Percentiles rank a stretch among this genome's conserved stretches.
phyloP scores from a whole-genome alignment of 2,888 invertebrate species.

The Megalurothrips usitatus region DNA sequence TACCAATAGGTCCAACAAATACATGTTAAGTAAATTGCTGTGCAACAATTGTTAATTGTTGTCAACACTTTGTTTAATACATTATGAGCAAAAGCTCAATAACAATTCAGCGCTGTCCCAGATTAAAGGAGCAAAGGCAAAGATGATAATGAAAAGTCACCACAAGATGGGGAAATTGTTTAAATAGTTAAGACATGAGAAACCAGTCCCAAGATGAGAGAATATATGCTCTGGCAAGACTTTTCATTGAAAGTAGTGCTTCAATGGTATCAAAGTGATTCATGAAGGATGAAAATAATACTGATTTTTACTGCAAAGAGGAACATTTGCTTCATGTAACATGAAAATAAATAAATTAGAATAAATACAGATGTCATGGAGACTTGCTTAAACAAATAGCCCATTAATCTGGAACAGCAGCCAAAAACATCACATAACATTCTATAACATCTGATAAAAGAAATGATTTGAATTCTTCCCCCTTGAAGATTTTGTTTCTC shows the following conservation, averaged over 20 bases:
- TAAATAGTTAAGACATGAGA: neutral
- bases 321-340: neutral
- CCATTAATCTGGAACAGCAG: conserved; percentile 17
- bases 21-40: neutral
- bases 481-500: conserved; percentile 5
- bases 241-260: too few species aligned
- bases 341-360: conserved; percentile 2
- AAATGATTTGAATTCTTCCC: conserved; percentile 14
- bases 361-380: neutral
- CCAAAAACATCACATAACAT: conserved; percentile 18
- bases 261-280: too few species aligned
- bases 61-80: conserved; percentile 11
- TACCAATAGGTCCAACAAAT: conserved; percentile 15
- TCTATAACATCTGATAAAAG: neutral
- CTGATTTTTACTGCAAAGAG: neutral
- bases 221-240: too few species aligned
- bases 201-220: too few species aligned
- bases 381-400: neutral
- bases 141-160: neutral
- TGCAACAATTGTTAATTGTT: conserved; percentile 27
- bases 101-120: neutral
- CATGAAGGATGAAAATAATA: neutral
- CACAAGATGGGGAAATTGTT: neutral
- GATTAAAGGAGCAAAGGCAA: neutral
- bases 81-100: conserved; percentile 13